phyloP scores from a whole-genome alignment of 2,888 invertebrate genomes.

The Endomychus coccineus region DNA sequence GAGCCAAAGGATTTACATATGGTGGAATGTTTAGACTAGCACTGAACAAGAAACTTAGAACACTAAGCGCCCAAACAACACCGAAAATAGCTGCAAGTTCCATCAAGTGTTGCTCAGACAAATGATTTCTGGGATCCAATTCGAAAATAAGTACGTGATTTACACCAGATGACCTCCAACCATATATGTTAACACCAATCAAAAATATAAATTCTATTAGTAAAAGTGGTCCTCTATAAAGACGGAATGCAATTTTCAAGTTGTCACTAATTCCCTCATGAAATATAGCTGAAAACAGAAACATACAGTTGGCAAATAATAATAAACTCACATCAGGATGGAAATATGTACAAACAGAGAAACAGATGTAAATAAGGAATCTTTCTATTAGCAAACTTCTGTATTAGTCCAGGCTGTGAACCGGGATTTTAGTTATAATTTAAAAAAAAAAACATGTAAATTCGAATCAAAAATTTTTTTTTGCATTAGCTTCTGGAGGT shows the following conservation, averaged over 20 bases:
- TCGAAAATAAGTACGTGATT: conserved; percentile 81
- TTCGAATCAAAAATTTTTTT: no score
- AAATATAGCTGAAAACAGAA: conserved; percentile 44
- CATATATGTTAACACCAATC: conserved; percentile 74
- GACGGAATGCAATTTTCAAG: conserved; percentile 62
- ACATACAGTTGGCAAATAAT: no score
- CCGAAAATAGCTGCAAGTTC: conserved; percentile 71
- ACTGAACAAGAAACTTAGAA: conserved; percentile 60
- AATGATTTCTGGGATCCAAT: conserved; percentile 70
- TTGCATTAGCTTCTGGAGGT: no score
- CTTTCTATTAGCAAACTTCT: no score
- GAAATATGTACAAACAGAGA: no score
- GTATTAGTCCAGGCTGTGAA: no score
- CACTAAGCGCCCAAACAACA: conserved; percentile 64
- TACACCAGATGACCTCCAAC: conserved; percentile 74
- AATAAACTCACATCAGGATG: no score
- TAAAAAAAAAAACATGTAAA: no score
- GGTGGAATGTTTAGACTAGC: conserved; percentile 61
- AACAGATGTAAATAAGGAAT: no score
- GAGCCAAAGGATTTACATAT: conserved; percentile 67
- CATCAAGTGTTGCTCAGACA: conserved; percentile 68
- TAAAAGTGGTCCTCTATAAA: conserved; percentile 73
- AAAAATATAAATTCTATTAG: conserved; percentile 68
- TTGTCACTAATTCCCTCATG: conserved; percentile 48
- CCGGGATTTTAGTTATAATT: no score